Evolutionary conservation across 2,888 invertebrate species (phyloP), one percentile per base, ranked within the genome.

Genomic region (Morpho deidamia): DNA sequence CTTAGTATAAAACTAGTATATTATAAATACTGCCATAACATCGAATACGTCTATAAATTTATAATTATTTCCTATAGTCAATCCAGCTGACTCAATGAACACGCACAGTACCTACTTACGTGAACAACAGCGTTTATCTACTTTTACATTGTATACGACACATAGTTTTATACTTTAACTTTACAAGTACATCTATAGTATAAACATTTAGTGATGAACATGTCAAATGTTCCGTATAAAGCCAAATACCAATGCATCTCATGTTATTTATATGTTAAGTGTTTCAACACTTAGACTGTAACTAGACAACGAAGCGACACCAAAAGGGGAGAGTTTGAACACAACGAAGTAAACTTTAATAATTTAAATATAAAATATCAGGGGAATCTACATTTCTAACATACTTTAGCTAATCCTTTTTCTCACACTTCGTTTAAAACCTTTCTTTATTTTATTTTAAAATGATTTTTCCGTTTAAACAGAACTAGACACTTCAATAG

Each of bases 161-260:
- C 70, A 72, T 70, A 71, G 67, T 64, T 57, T 62, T 67, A 69
- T 71, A 72, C 54, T n/a, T n/a, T 66, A 49, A 35, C 37, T 43
- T 50, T 50, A 50, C 50, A 50, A 50, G 44, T 68, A 76, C 76
- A 78, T 55, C 67, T 63, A 62, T 55, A 56, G 71, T 78, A 79
- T 83, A 80, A 81, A 81, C 81, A 82, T 80, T 87, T 78, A 84
- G 78, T 82, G 79, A 78, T 79, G 87, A 88, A 88, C 87, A 87
- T 81, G 81, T 72, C 75, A 75, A 83, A 86, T 83, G 87, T 84
- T 83, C 83, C 77, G 68, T 78, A 87, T 90, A 90, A 90, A 90
- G 90, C 90, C 90, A 88, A 87, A 83, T 90, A 90, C 90, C 90
- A 90, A 90, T 90, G 90, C 90, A 90, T 90, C 81, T 83, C 77